Percentiles rank a stretch among this genome's conserved stretches.
phyloP scores from a whole-genome alignment of 2,797 vertebrate species.

The Ctenochaetus hawaiiensis region DNA sequence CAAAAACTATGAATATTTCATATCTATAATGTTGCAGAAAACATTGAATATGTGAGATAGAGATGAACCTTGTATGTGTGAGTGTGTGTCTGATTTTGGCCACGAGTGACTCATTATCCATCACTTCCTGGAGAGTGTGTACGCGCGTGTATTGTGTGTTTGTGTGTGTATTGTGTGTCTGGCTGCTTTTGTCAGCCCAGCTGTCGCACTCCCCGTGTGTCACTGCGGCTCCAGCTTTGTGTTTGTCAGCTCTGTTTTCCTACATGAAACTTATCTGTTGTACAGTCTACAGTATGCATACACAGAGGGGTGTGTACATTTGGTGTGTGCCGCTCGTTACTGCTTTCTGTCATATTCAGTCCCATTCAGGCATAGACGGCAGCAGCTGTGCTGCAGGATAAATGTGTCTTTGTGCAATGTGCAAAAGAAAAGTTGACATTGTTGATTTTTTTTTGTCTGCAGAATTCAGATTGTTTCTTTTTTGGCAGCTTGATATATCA shows the following conservation, averaged over 20 bases:
- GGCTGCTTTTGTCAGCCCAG: conserved; percentile 67
- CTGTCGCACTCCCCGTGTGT: conserved; percentile 52
- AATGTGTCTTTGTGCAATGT: neutral
- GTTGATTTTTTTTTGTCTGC: conserved; percentile 7
- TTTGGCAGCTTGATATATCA: conserved; percentile 15
- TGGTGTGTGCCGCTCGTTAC: conserved; percentile 38
- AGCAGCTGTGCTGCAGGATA: conserved; percentile 31
- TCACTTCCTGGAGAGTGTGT: conserved; percentile 45
- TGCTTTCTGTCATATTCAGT: conserved; percentile 8
- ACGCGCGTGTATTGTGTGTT: conserved; percentile 1
- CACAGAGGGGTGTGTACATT: conserved; percentile 27
- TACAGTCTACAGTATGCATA: conserved; percentile 43
- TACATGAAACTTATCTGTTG: conserved; percentile 46
- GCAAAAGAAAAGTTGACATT: conserved; percentile 9
- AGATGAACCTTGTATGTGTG: neutral
- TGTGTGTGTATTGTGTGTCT: conserved; percentile 25
- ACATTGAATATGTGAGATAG: conserved; percentile 39
- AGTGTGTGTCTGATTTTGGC: conserved; percentile 24
- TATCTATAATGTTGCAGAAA: conserved; percentile 35
- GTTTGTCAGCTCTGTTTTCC: conserved; percentile 57
- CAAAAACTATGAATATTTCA: conserved; percentile 30
- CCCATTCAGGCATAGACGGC: conserved; percentile 12
- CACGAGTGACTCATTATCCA: conserved; percentile 63
- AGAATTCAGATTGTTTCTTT: neutral
- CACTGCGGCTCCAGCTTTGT: conserved; percentile 31